Evolutionary conservation across 2,888 invertebrate species (phyloP).

Genomic region (Brachynemurus nebulosus): DNA sequence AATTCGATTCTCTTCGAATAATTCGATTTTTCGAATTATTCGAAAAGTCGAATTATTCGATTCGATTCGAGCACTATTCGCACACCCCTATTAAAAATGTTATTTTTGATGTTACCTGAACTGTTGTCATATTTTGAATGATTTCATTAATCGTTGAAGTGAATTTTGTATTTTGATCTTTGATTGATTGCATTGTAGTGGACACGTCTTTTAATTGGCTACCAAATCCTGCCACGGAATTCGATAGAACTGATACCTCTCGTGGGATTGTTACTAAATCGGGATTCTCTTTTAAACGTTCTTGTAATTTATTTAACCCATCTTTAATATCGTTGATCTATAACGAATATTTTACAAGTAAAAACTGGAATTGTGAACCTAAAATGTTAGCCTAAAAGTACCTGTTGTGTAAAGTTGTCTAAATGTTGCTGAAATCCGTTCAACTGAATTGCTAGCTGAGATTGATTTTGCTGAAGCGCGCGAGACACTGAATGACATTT

Average conservation of each 20-base stretch:
- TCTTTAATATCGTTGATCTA: slow-evolving; percentile 33
- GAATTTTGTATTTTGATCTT: slow-evolving; percentile 22
- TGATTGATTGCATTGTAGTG: slow-evolving; percentile 27
- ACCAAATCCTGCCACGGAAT: slow-evolving; percentile 43
- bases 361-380: slow-evolving; percentile 5
- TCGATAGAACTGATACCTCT: slow-evolving; percentile 38
- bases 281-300: slow-evolving; percentile 42
- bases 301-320: slow-evolving; percentile 39
- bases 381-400: slow-evolving; percentile 16
- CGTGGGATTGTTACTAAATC: slow-evolving; percentile 43
- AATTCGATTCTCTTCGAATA: too few relatives aligned
- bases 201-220: slow-evolving; percentile 39
- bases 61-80: too few relatives aligned
- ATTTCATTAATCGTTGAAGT: slow-evolving; percentile 15
- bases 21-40: too few relatives aligned
- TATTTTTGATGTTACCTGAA: too few relatives aligned
- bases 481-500: slow-evolving; percentile 55
- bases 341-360: slow-evolving; percentile 11
- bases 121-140: slow-evolving; percentile 20
- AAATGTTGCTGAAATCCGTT: slow-evolving; percentile 42
- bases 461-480: slow-evolving; percentile 52
- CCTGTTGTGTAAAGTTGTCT: slow-evolving; percentile 36
- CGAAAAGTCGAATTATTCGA: too few relatives aligned
- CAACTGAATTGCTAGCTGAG: slow-evolving; percentile 41
- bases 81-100: too few relatives aligned